Evolutionary conservation across 2,888 invertebrate species (phyloP).

Genomic region (Quadroppia sp.): DNA sequence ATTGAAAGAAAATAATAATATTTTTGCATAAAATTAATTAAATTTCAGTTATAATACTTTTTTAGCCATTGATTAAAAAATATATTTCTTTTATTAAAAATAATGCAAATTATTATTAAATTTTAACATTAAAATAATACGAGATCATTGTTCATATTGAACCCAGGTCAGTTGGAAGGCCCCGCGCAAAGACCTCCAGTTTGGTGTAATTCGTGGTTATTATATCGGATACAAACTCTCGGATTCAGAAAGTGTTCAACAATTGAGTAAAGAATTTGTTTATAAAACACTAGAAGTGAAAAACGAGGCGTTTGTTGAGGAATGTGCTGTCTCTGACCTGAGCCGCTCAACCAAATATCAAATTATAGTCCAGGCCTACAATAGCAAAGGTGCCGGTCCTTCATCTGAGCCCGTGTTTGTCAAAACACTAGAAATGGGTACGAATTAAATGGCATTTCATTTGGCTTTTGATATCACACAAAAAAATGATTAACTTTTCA

Average conservation of each 20-base stretch:
- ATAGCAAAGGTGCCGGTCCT: conserved; percentile 47
- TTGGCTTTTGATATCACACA: neutral
- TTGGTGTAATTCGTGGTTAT: conserved; percentile 53
- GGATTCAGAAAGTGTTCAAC: conserved; percentile 48
- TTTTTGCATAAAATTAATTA: neutral
- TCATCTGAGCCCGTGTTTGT: conserved; percentile 46
- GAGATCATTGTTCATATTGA: no score
- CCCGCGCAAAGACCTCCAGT: conserved; percentile 51
- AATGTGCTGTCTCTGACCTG: conserved; percentile 42
- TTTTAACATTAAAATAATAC: no score
- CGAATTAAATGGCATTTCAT: conserved; percentile 7
- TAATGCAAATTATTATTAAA: neutral
- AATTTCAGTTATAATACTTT: neutral
- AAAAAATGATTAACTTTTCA: conserved; percentile 6
- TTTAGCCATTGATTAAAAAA: no score
- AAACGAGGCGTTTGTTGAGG: conserved; percentile 47
- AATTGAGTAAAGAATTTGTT: conserved; percentile 50
- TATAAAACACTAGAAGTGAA: conserved; percentile 50
- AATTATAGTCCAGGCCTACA: conserved; percentile 47
- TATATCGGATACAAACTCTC: conserved; percentile 53
- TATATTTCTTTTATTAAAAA: no score
- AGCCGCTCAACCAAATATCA: conserved; percentile 46
- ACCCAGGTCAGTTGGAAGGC: conserved; percentile 50
- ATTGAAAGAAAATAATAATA: neutral
- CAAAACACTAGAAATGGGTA: conserved; percentile 44